Evolutionary conservation across 2,888 invertebrate species (phyloP).

Genomic region (Microctonus hyperodae): DNA sequence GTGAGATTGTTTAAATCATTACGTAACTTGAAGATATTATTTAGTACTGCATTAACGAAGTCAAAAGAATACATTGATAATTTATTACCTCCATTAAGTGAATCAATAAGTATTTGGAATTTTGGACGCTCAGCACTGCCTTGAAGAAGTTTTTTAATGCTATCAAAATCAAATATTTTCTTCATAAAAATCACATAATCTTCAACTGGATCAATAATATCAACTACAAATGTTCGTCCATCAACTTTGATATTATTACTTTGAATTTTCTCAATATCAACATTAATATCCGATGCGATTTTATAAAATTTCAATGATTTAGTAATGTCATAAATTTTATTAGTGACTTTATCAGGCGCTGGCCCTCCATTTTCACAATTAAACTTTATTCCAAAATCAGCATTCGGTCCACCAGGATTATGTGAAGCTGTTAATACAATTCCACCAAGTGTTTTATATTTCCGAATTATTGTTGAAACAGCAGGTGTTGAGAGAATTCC

Average conservation of each 20-base stretch:
- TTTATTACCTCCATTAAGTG: slow-evolving; percentile 91
- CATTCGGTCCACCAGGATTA: slow-evolving; percentile 97
- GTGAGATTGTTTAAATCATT: no score
- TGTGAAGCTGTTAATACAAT: slow-evolving; percentile 98
- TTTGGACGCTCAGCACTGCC: slow-evolving; percentile 73
- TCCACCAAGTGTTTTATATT: slow-evolving; percentile 87
- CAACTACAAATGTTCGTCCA: slow-evolving; percentile 77
- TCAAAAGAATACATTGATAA: slow-evolving; percentile 9
- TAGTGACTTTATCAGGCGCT: slow-evolving; percentile 89
- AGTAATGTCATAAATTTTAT: slow-evolving; percentile 85
- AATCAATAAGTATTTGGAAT: slow-evolving; percentile 88
- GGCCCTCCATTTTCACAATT: slow-evolving; percentile 98
- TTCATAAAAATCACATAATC: slow-evolving; percentile 93
- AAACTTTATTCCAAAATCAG: slow-evolving; percentile 99
- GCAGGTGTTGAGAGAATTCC: slow-evolving; percentile 98
- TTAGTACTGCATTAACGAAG: slow-evolving; percentile 19
- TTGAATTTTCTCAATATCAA: slow-evolving; percentile 77
- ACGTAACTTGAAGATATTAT: not conserved
- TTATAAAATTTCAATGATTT: slow-evolving; percentile 81
- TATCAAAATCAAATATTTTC: slow-evolving; percentile 92
- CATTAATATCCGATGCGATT: slow-evolving; percentile 78
- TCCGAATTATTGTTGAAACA: slow-evolving; percentile 92
- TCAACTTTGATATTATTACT: slow-evolving; percentile 68
- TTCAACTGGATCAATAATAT: slow-evolving; percentile 89
- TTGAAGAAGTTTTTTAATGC: slow-evolving; percentile 76